Evolutionary conservation across 92 coral and sea anemone species (phyloP).

Genomic region (Montipora capitata): DNA sequence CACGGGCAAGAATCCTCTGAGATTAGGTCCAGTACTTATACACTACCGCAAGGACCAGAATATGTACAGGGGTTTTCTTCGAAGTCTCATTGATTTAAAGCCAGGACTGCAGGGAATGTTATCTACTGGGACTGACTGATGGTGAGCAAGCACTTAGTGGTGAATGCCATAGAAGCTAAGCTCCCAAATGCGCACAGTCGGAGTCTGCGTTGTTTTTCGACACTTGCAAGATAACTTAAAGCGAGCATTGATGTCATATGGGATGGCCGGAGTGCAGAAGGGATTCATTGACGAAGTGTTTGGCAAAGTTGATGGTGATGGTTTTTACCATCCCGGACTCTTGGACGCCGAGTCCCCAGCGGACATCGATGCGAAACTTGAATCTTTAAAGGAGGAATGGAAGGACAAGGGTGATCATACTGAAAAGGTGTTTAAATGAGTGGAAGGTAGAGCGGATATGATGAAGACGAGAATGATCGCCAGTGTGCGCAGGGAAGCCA

Average conservation of each 20-base stretch:
- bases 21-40: conserved; percentile 6
- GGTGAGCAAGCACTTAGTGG: background rate
- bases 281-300: background rate
- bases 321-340: conserved; percentile 18
- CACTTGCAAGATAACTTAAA: background rate
- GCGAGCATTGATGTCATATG: background rate
- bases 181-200: conserved; percentile 8
- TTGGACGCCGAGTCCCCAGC: conserved; percentile 32
- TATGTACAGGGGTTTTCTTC: conserved; percentile 8
- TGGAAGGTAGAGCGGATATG: conserved; percentile 10
- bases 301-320: background rate
- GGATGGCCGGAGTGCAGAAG: background rate
- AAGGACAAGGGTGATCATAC: too few species aligned
- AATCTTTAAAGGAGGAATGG: too few species aligned
- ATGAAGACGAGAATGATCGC: conserved; percentile 36
- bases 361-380: conserved; percentile 43
- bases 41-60: background rate
- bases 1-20: conserved; percentile 32
- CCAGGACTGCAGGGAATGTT: background rate
- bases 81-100: conserved; percentile 9
- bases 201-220: background rate
- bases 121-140: conserved; percentile 19
- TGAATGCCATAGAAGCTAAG: background rate
- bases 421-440: conserved; percentile 5
- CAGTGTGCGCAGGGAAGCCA: conserved; percentile 22